phyloP scores from a whole-genome alignment of 2,797 vertebrate species.

The Antennarius maculatus region DNA sequence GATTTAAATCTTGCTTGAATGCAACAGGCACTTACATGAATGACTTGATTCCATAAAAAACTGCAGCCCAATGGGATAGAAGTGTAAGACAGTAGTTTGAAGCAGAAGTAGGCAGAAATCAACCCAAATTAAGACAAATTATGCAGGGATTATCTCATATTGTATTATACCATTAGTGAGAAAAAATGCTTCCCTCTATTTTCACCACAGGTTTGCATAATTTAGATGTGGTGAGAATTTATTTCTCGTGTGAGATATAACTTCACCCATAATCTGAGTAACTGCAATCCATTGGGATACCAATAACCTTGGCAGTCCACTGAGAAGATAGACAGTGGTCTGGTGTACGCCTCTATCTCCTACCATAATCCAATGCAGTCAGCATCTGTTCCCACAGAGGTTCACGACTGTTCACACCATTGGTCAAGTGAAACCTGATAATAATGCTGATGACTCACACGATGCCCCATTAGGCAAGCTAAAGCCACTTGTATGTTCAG shows the following conservation, averaged over 20 bases:
- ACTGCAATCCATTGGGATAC: not conserved
- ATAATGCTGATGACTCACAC: no score
- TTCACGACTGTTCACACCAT: no score
- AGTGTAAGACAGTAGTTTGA: not conserved
- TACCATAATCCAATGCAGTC: no score
- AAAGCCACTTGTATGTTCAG: no score
- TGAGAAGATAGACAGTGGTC: no score
- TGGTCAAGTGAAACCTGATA: no score
- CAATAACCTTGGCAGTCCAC: no score
- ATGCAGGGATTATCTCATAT: constrained; percentile 11
- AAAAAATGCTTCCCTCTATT: not conserved
- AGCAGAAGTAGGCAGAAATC: not conserved
- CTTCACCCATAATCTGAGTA: not conserved
- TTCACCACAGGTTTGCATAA: not conserved
- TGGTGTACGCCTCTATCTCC: no score
- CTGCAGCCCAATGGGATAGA: not conserved
- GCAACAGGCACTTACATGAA: not conserved
- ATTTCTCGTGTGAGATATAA: not conserved
- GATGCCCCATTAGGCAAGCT: no score
- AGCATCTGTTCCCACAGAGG: no score
- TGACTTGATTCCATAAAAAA: not conserved
- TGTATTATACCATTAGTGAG: constrained; percentile 1
- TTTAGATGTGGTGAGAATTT: not conserved
- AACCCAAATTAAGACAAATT: constrained; percentile 2
- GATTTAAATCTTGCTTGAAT: constrained; percentile 1